These are phyloP conservation scores for Amphipoea lucens DNA, from an alignment of 2,888 invertebrate genomes.

Conservation along the genomic window DNA sequence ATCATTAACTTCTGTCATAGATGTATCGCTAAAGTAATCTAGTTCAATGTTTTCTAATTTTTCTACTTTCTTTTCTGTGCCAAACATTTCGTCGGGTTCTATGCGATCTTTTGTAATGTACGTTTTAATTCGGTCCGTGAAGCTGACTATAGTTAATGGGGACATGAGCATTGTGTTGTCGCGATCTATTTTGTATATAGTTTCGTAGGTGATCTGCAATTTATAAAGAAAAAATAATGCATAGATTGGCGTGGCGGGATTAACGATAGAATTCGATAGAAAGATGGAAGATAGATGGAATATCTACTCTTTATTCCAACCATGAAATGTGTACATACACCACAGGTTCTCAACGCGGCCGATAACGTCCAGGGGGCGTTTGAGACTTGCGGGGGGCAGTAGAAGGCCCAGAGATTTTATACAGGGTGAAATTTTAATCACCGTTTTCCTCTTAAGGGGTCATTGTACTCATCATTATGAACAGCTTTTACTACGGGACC, in stretches of 20 bases:
- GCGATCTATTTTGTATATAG: constrained; percentile 76
- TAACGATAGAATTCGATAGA: neutral
- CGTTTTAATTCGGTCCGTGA: constrained; percentile 69
- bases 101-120: constrained; percentile 58
- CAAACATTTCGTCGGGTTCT: constrained; percentile 50
- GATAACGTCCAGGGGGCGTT: no score
- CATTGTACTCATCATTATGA: no score
- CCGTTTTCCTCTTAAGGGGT: no score
- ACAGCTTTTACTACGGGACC: no score
- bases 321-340: no score
- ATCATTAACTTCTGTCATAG: constrained; percentile 41
- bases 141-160: constrained; percentile 66
- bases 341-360: no score
- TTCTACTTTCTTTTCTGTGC: constrained; percentile 52
- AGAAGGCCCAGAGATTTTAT: no score
- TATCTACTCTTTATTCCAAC: no score
- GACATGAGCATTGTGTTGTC: constrained; percentile 70
- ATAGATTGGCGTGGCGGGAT: neutral
- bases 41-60: constrained; percentile 48
- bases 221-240: neutral
- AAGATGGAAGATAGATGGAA: no score
- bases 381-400: no score
- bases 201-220: constrained; percentile 76
- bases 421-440: no score
- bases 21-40: constrained; percentile 52